These are phyloP conservation scores for Chironomus striatipennis DNA, from an alignment of 1,140 invertebrate species.

Conservation along the genomic window DNA sequence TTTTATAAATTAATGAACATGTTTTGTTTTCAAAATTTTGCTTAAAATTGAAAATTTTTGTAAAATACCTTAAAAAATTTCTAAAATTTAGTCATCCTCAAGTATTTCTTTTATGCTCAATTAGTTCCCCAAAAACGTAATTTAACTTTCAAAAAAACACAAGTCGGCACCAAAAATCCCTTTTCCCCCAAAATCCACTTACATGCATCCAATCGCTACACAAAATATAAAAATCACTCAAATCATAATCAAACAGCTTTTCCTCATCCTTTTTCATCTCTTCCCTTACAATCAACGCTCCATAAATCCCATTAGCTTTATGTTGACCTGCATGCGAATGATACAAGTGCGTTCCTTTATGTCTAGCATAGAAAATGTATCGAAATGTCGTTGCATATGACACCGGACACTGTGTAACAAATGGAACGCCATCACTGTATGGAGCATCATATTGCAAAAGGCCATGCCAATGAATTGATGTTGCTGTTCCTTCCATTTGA, in stretches of 20 bases:
- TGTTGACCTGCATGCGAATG: constrained; percentile 46
- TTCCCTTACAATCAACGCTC: constrained; percentile 40
- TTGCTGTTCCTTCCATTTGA: constrained; percentile 57
- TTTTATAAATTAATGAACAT: no score
- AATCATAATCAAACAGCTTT: constrained; percentile 38
- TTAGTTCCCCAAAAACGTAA: no score
- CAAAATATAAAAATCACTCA: constrained; percentile 37
- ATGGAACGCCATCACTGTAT: constrained; percentile 77
- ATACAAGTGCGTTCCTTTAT: constrained; percentile 49
- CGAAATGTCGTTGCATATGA: constrained; percentile 46
- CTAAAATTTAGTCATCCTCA: no score
- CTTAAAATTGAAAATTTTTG: no score
- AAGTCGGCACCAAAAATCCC: no score
- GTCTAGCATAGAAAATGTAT: constrained; percentile 44
- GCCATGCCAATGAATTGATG: constrained; percentile 77
- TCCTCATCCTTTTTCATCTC: constrained; percentile 33
- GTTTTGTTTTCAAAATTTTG: no score
- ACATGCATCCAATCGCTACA: constrained; percentile 36
- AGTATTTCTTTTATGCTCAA: no score
- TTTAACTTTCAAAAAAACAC: no score
- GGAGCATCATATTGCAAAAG: constrained; percentile 66
- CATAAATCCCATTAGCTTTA: constrained; percentile 43
- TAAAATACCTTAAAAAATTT: no score
- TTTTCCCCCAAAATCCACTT: no score
- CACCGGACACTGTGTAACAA: constrained; percentile 66